A percentile compares a stretch with the other conserved stretches of the same genome.
Evolutionary conservation across 2,888 invertebrate genomes (phyloP).

Genomic region (Epicampocera succincta): DNA sequence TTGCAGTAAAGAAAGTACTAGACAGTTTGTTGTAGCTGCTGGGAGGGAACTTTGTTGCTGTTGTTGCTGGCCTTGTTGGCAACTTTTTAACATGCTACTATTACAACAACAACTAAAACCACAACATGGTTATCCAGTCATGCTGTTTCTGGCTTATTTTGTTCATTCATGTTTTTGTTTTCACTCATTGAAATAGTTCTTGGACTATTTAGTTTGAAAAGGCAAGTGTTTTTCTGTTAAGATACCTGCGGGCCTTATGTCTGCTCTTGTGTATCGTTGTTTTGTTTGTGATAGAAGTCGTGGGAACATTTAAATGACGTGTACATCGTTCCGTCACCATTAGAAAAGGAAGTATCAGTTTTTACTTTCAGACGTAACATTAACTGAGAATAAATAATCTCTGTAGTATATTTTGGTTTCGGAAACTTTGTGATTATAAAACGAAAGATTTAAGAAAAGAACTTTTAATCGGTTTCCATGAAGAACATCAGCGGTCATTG

Average conservation of each 20-base stretch:
- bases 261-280: slow-evolving; percentile 2
- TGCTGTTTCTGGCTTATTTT: slow-evolving; percentile 55
- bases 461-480: not conserved
- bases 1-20: slow-evolving; percentile 11
- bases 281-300: slow-evolving; percentile 47
- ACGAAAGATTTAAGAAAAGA: slow-evolving; percentile 28
- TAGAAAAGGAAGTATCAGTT: slow-evolving; percentile 26
- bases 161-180: slow-evolving; percentile 42
- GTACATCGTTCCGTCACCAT: not conserved
- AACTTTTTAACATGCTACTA: slow-evolving; percentile 3
- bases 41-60: slow-evolving; percentile 25
- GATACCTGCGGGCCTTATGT: not conserved
- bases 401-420: not conserved
- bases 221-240: slow-evolving; percentile 62
- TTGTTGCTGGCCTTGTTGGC: slow-evolving; percentile 61
- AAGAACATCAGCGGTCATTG: not conserved
- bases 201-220: slow-evolving; percentile 63
- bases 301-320: slow-evolving; percentile 40
- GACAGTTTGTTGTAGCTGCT: slow-evolving; percentile 43
- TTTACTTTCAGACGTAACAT: slow-evolving; percentile 40
- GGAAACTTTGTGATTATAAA: not conserved
- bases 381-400: not conserved
- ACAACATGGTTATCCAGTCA: slow-evolving; percentile 18
- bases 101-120: not conserved
- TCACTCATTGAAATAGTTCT: slow-evolving; percentile 44